Base-by-base conservation (phyloP, 2,797 vertebrate species). In the Enteromius thamalakanensis region DNA sequence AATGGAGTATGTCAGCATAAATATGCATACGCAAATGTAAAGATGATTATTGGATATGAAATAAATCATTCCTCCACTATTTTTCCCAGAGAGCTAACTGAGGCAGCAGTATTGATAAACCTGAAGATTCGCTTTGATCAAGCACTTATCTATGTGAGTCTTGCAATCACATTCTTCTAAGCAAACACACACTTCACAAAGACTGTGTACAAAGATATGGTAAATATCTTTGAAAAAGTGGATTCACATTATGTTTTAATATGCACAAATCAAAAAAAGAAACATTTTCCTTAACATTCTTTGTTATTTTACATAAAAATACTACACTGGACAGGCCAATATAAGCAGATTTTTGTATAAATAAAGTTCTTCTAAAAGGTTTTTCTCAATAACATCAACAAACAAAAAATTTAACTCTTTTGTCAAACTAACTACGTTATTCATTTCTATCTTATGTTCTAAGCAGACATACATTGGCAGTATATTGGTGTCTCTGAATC, bases 391-490 rank as follows among this genome's bases (percentile, higher is more conserved):
- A 74, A 0, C 49, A 21, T 53, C 4, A 34, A 74, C n/a, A 34
- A 19, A 74, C 17, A 10, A 40, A 40, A 1, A 10, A 51, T 53
- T 40, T 10, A 34, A 40, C 53, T 79, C 7, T 42, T 3, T 45
- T 78, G 34, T 77, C 12, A 78, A 62, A 14, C 42, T 62, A n/a
- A 68, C 14, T 15, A 47, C 6, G 42, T 26, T 42, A 37, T 14
- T 9, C 12, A 75, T 74, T 76, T 19, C 29, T 78, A 37, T 34
- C 42, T 81, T 71, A 34, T 77, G 74, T 1, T 92, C 51, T 26
- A 37, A 76, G 9, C 83, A 99, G 98, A 98, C 97, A 0, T 99
- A 98, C 87, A 98, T 99, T 0, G 98, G 98, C 88, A 97, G 96
- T 91, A 99, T 99, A 93, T 94, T 99, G 34, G 91, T 99, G 77